Percentiles rank a stretch among this genome's conserved stretches.
Conservation (phyloP, 92 coral and sea anemone species). For the Phenganax stokvisi region DNA sequence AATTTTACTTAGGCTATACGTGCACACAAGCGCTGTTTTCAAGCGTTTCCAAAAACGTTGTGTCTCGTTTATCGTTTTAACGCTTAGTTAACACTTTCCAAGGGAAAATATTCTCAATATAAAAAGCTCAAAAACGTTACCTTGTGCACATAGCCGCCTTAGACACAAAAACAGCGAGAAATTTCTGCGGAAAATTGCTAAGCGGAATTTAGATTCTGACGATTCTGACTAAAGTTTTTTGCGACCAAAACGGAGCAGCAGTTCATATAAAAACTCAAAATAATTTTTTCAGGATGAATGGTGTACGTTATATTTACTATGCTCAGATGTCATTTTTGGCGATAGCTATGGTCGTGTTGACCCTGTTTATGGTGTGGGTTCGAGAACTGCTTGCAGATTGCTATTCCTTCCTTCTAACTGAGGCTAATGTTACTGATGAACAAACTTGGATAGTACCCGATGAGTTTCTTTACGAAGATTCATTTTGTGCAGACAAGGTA, state of each 20-base stretch:
- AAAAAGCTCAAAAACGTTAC: too few relatives aligned
- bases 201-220: too few relatives aligned
- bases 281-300: slow-evolving; percentile 15
- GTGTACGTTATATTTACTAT: slow-evolving; percentile 22
- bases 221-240: neutral
- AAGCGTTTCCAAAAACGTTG: too few relatives aligned
- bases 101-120: too few relatives aligned
- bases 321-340: slow-evolving; percentile 7
- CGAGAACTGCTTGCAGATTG: neutral
- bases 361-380: slow-evolving; percentile 12
- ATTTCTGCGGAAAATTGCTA: too few relatives aligned
- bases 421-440: neutral
- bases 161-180: too few relatives aligned
- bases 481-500: neutral
- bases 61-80: too few relatives aligned
- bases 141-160: too few relatives aligned
- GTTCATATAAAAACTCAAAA: neutral
- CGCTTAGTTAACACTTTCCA: too few relatives aligned
- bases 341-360: neutral
- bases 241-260: neutral
- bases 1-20: too few relatives aligned
- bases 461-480: neutral
- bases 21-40: too few relatives aligned
- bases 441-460: neutral
- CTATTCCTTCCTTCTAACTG: neutral